Evolutionary conservation across 2,113 vertebrate species (phyloP), one percentile per base, ranked within the genome.

Genomic region (Dasypus novemcinctus): DNA sequence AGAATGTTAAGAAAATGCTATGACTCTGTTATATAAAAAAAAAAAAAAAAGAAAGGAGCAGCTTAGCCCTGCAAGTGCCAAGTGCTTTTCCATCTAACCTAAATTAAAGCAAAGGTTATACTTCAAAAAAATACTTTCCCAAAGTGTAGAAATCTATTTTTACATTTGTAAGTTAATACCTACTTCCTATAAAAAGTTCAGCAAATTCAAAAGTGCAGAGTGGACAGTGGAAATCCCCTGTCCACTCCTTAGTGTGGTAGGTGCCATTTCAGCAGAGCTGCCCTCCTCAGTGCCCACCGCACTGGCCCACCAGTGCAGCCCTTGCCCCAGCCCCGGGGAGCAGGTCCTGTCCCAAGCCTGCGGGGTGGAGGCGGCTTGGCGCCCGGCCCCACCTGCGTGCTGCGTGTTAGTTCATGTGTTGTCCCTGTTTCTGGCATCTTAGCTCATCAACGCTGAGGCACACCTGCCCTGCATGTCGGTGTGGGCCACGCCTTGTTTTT

Each of bases 361-460:
- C 46, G 46, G 46, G 46, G 8, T 7, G 46, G 46, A 49, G 11
- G 46, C 46, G 9, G 46, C 52, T 54, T 54, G 13, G 14, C 17
- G 14, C 52, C 52, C 52, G 52, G 13, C 52, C 52, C 52, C 52
- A 11, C 8, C 14, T 17, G 17, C 52, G 4, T 4, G 52, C 13
- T 10, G n/a, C 7, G 2, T 75, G 10, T 43, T 12, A 33, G 1
- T 21, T 8, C 4, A 18, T 4, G n/a, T 20, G 1, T 75, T 23
- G 5, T 36, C 52, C 29, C 0, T 25, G 1, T 29, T 36, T 38
- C 31, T 38, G 52, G 36, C n/a, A 0, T 78, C 29, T 33, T 74
- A 46, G 31, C 29, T 0, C 7, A 4, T 75, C 29, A 1, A 6
- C 5, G 2, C 38, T 7, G 2, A 36, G 12, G 0, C 3, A 3